Conservation (phyloP, 2,888 invertebrate genomes). For the Pelosia muscerda region DNA sequence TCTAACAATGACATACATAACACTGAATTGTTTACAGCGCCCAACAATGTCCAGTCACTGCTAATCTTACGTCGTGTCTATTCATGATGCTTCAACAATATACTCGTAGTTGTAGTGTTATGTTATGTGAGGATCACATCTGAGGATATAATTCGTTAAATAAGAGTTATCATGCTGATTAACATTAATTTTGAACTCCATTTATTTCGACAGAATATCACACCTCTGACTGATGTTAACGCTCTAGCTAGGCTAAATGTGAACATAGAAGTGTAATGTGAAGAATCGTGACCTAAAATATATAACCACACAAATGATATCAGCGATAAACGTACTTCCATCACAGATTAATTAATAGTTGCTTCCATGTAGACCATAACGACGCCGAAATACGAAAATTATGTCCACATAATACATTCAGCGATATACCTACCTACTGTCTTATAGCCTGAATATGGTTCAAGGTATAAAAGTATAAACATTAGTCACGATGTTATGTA, state of each 20-base stretch:
- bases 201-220: not conserved
- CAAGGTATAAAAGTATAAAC: conserved; percentile 9
- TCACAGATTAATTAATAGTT: too few species aligned
- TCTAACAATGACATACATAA: not conserved
- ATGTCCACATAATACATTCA: not conserved
- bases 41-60: conserved; percentile 6
- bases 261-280: not conserved
- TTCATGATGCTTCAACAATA: conserved; percentile 12
- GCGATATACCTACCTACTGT: too few species aligned
- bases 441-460: not conserved
- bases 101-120: not conserved
- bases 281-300: conserved; percentile 1
- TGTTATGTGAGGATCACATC: not conserved
- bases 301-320: not conserved
- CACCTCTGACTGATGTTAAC: not conserved
- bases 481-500: not conserved
- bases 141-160: not conserved
- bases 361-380: not conserved
- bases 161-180: not conserved
- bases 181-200: not conserved
- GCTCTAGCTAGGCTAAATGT: not conserved
- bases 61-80: conserved; percentile 14
- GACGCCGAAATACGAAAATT: not conserved
- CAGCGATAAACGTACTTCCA: not conserved
- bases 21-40: conserved; percentile 1